phyloP scores from a whole-genome alignment of 2,113 vertebrate species.

The Hypomesus transpacificus region DNA sequence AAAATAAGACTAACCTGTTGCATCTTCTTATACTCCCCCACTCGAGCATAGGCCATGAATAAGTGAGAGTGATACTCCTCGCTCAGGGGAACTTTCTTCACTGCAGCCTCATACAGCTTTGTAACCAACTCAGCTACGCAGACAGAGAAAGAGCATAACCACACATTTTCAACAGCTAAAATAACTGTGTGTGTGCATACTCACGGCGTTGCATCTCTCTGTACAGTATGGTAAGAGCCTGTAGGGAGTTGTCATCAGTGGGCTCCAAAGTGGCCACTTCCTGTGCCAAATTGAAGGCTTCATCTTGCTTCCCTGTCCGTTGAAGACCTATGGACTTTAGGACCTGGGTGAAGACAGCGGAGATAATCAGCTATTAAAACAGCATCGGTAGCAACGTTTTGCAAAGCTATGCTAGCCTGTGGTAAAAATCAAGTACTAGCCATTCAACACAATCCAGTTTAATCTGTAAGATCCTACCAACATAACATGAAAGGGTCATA shows the following conservation, averaged over 20 bases:
- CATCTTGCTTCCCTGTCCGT: conserved; percentile 94
- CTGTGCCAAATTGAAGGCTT: conserved; percentile 90
- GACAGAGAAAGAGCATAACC: not conserved
- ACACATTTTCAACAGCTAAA: not conserved
- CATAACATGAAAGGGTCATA: not conserved
- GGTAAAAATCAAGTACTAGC: too few relatives aligned
- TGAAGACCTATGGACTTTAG: conserved; percentile 97
- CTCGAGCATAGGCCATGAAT: conserved; percentile 98
- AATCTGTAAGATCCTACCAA: not conserved
- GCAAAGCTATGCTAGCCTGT: too few relatives aligned
- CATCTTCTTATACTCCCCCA: conserved; percentile 99
- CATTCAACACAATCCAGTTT: not conserved
- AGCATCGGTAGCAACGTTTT: not conserved
- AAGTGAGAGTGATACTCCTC: conserved; percentile 99
- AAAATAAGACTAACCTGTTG: conserved; percentile 81
- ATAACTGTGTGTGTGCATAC: conserved; percentile 42
- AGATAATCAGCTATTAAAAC: not conserved
- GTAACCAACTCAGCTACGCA: conserved; percentile 91
- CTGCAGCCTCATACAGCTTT: conserved; percentile 95
- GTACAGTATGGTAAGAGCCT: conserved; percentile 96
- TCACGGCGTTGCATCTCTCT: conserved; percentile 97
- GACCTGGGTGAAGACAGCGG: conserved; percentile 70
- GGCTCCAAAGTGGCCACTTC: conserved; percentile 92
- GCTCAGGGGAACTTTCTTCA: conserved; percentile 94
- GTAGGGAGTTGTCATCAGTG: conserved; percentile 95